These are phyloP conservation scores for Chloroceryle inda DNA, from an alignment of 2,797 vertebrate species.

Conservation along the genomic window DNA sequence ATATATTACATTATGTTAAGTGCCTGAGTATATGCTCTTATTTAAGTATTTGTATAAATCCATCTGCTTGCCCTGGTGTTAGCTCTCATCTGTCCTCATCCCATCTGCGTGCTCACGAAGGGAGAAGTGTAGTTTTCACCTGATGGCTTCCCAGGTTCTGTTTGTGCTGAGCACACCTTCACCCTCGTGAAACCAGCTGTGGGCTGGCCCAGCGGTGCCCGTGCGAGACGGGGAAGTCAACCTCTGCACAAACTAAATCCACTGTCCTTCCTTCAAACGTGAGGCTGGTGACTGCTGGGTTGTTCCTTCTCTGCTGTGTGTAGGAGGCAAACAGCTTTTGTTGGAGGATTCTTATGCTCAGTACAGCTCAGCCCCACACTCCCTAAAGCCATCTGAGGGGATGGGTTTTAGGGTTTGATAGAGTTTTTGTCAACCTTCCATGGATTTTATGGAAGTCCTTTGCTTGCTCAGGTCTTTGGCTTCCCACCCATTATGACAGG, in stretches of 20 bases:
- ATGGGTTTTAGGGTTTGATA: neutral
- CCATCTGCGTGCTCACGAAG: neutral
- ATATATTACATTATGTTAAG: neutral
- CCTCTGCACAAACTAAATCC: neutral
- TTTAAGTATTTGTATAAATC: neutral
- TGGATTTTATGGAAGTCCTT: neutral
- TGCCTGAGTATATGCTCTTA: neutral
- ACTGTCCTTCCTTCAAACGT: neutral
- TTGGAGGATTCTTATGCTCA: neutral
- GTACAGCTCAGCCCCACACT: fast-evolving
- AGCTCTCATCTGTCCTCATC: neutral
- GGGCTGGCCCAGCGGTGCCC: neutral
- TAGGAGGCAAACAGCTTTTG: neutral
- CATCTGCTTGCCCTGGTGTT: neutral
- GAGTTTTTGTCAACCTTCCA: neutral
- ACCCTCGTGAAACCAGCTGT: fast-evolving
- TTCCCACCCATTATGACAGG: fast-evolving
- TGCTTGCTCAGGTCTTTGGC: neutral
- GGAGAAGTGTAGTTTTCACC: neutral
- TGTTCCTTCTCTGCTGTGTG: neutral
- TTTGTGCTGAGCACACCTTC: neutral
- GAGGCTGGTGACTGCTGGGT: neutral
- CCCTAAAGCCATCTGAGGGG: neutral
- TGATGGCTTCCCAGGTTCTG: fast-evolving
- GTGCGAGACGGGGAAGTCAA: fast-evolving